phyloP scores from a whole-genome alignment of 2,797 vertebrate species.

The Nyctalus aviator region DNA sequence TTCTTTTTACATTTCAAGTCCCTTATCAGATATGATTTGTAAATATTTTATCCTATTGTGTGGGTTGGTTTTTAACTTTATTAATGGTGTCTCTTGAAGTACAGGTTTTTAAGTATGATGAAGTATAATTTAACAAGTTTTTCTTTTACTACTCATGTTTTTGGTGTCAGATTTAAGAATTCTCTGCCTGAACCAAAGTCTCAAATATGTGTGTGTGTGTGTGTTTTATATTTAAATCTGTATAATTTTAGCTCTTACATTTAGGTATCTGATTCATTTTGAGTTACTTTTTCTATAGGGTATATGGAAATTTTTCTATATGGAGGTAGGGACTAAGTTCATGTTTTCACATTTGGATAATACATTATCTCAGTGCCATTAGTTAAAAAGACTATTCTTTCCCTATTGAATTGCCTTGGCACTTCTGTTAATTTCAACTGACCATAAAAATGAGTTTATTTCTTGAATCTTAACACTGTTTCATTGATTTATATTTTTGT shows the following conservation, averaged over 20 bases:
- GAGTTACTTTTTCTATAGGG: neutral
- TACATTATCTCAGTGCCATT: neutral
- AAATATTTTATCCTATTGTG: neutral
- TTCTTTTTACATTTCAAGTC: neutral
- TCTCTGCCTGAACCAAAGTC: neutral
- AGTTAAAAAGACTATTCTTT: neutral
- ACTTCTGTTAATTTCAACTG: slow-evolving; percentile 4
- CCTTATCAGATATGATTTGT: neutral
- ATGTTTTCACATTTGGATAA: slow-evolving; percentile 1
- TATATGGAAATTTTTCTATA: neutral
- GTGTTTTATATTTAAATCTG: neutral
- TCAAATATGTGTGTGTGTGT: neutral
- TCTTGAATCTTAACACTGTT: neutral
- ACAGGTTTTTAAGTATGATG: slow-evolving; percentile 13
- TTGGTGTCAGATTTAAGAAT: neutral
- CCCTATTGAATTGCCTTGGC: neutral
- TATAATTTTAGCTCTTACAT: neutral
- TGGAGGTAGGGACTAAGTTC: neutral
- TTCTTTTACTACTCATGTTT: neutral
- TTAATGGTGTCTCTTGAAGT: neutral
- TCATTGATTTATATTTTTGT: neutral
- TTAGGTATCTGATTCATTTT: neutral
- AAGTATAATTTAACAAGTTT: neutral
- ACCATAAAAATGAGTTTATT: neutral
- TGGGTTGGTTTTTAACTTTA: neutral